Conservation (phyloP, 1,140 invertebrate species). For the Halesus radiatus region DNA sequence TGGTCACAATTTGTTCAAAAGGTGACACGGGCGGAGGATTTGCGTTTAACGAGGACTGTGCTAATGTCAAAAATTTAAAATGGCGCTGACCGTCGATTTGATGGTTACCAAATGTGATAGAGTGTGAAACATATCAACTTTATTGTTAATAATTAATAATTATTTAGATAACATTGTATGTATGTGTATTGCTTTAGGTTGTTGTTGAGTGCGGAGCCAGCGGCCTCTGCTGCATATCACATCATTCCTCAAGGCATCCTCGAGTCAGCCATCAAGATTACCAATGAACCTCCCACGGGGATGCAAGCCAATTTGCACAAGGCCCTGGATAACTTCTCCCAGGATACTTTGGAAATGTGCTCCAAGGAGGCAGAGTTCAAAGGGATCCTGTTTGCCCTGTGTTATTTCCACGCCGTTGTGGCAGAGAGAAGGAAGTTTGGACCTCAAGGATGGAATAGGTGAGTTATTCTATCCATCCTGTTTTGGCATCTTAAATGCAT, state of each 20-base stretch:
- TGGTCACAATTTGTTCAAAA: too few species aligned
- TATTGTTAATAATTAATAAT: too few species aligned
- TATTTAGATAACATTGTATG: too few species aligned
- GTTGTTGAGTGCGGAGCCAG: slow-evolving; percentile 76
- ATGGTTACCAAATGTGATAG: too few species aligned
- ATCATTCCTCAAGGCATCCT: slow-evolving; percentile 85
- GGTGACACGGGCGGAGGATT: too few species aligned
- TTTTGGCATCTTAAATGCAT: too few species aligned
- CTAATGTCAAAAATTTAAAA: too few species aligned
- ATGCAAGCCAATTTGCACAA: slow-evolving; percentile 96
- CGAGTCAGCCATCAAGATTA: slow-evolving; percentile 96
- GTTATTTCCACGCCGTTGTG: slow-evolving; percentile 96
- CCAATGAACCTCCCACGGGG: slow-evolving; percentile 95
- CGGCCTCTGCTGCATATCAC: slow-evolving; percentile 69
- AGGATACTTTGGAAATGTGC: slow-evolving; percentile 94
- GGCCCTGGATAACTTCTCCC: slow-evolving; percentile 92
- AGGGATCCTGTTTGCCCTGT: slow-evolving; percentile 90
- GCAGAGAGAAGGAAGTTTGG: slow-evolving; percentile 94
- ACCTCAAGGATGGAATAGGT: slow-evolving; percentile 93
- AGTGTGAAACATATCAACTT: too few species aligned
- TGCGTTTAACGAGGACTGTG: too few species aligned
- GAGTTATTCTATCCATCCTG: background rate
- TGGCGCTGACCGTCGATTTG: too few species aligned
- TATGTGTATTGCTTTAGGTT: slow-evolving; percentile 66
- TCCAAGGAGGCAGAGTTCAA: slow-evolving; percentile 96